Percentiles rank a stretch among this genome's conserved stretches.
Evolutionary conservation across 2,888 invertebrate species (phyloP).

Genomic region (Drosophila gaucha): DNA sequence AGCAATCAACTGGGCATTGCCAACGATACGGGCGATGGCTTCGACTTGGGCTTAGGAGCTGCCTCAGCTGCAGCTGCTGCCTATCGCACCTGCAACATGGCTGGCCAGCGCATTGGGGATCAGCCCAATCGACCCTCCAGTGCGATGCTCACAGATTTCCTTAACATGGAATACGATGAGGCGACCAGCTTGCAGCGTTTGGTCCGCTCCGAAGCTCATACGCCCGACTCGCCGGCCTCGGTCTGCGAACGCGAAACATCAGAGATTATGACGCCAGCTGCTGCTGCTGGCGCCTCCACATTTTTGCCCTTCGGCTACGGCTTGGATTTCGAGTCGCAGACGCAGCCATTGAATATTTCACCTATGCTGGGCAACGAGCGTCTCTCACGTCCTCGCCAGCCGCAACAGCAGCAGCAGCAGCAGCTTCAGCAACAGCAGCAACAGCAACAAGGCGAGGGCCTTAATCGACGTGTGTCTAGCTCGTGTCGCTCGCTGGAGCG

Average conservation of each 20-base stretch:
- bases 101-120: slow-evolving; percentile 63
- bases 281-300: slow-evolving; percentile 26
- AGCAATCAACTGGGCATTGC: slow-evolving; percentile 7
- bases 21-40: slow-evolving; percentile 28
- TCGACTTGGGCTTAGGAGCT: slow-evolving; percentile 6
- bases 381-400: slow-evolving; percentile 79
- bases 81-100: slow-evolving; percentile 16
- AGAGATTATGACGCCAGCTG: slow-evolving; percentile 58
- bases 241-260: slow-evolving; percentile 81
- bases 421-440: slow-evolving; percentile 25
- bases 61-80: slow-evolving; percentile 5
- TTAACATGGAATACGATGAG: slow-evolving; percentile 84
- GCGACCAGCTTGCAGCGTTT: slow-evolving; percentile 82
- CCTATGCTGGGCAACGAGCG: slow-evolving; percentile 72
- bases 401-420: slow-evolving; percentile 42
- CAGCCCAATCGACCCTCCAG: slow-evolving; percentile 86
- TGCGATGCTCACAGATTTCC: slow-evolving; percentile 84
- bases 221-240: slow-evolving; percentile 85
- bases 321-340: slow-evolving; percentile 57
- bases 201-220: slow-evolving; percentile 84
- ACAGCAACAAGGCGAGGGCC: slow-evolving; percentile 53
- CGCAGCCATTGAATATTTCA: slow-evolving; percentile 58
- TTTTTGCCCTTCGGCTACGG: slow-evolving; percentile 20
- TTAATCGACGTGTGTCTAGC: slow-evolving; percentile 82
- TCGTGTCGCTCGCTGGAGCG: slow-evolving; percentile 86